Evolutionary conservation across 2,888 invertebrate genomes (phyloP), one percentile per base, ranked within the genome.

Genomic region (Tineola bisselliella): DNA sequence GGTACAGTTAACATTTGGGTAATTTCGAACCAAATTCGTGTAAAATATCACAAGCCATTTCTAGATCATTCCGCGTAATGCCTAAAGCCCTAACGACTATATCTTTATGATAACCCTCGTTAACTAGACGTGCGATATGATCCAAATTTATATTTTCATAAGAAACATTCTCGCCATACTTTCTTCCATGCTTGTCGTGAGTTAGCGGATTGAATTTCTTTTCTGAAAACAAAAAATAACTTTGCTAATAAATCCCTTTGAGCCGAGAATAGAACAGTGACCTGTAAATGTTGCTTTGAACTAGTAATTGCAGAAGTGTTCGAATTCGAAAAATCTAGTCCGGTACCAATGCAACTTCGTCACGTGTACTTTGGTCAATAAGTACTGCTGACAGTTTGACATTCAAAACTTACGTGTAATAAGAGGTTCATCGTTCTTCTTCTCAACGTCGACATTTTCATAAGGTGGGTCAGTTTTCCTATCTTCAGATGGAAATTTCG

Each of bases 11-110:
- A 70, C 84, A 84, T 66, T 84, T 80, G 64, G 80, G 73, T 67
- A 81, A 67, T 70, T 87, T 87, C 2, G 81, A 73, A n/a, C 94
- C 96, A 79, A 97, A 97, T 76, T 96, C 95, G 76, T 95, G 94
- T 67, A 97, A 84, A 73, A 97, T 97, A 77, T 97, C 96, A 84
- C 97, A 94, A 57, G 97, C 97, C 97, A 98, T 97, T 76, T 95
- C 95, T 61, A 97, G 89, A 79, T 98, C 95, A 84, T 97, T 98
- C 63, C 96, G 89, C 0, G 97, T 95, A 70, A 98, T 97, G 63
- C 96, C 94, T 67, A 98, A 88, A 4, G 97, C 97, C 66, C 96
- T 90, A 59, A 97, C 94, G 2, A 97, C 97, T 58, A 95, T 94
- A 72, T 96, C 94, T 70, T 94, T 93, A 0, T 96, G 92, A 74